A percentile compares a stretch with the other conserved stretches of the same genome.
phyloP scores from a whole-genome alignment of 2,113 vertebrate species.

The Chloroceryle aenea region DNA sequence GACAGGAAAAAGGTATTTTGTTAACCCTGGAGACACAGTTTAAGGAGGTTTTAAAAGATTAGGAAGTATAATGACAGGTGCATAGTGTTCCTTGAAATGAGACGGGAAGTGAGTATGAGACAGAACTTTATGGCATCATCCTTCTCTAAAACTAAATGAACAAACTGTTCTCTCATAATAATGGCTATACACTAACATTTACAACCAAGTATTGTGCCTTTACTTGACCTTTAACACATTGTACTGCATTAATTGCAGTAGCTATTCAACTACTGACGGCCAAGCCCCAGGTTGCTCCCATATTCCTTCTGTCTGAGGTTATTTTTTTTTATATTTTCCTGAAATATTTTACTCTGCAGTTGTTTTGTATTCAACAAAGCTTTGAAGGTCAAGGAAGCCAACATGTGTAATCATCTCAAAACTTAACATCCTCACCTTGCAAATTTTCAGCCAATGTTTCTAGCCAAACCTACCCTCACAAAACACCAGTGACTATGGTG shows the following conservation, averaged over 20 bases:
- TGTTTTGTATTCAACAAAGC: slow-evolving; percentile 18
- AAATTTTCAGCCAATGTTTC: slow-evolving; percentile 51
- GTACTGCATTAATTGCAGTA: slow-evolving; percentile 47
- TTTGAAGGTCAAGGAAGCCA: slow-evolving; percentile 61
- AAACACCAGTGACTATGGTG: slow-evolving; percentile 10
- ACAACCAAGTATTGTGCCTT: slow-evolving; percentile 46
- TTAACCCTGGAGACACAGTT: slow-evolving; percentile 56
- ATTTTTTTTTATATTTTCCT: slow-evolving; percentile 52
- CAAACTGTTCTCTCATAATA: slow-evolving; percentile 45
- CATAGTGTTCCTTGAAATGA: slow-evolving; percentile 55
- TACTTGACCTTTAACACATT: slow-evolving; percentile 60
- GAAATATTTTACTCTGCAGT: slow-evolving; percentile 51
- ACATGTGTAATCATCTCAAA: slow-evolving; percentile 36
- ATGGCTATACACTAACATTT: slow-evolving; percentile 21
- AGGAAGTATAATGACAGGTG: slow-evolving; percentile 63
- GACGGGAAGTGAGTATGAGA: slow-evolving; percentile 21
- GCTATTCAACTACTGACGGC: slow-evolving; percentile 38
- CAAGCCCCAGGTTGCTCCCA: neutral
- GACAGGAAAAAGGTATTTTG: slow-evolving; percentile 71
- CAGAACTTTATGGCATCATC: slow-evolving; percentile 44
- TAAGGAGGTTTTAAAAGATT: slow-evolving; percentile 64
- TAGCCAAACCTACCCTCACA: slow-evolving; percentile 57
- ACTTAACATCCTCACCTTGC: slow-evolving; percentile 21
- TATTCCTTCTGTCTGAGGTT: slow-evolving; percentile 40
- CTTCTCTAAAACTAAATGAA: slow-evolving; percentile 52